These are phyloP conservation scores for Drosophila paramelanica DNA, from an alignment of 2,888 invertebrate species.

Conservation along the genomic window DNA sequence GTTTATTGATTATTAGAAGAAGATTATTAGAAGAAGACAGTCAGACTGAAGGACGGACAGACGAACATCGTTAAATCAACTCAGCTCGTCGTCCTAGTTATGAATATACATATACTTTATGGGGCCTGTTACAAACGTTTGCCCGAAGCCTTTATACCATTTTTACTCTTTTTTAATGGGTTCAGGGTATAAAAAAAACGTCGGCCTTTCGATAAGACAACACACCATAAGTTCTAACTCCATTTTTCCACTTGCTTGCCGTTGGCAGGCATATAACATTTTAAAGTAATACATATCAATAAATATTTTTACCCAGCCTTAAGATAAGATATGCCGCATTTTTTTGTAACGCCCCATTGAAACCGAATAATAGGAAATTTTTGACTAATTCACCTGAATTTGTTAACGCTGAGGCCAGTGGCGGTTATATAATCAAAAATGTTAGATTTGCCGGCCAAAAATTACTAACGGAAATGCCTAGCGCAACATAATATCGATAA, in stretches of 20 bases:
- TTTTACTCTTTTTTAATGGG: too few species aligned
- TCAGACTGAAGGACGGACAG: too few species aligned
- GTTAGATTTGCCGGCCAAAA: slow-evolving; percentile 17
- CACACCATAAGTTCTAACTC: slow-evolving; percentile 12
- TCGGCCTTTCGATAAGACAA: slow-evolving; percentile 19
- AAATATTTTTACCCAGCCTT: slow-evolving; percentile 39
- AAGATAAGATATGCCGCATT: slow-evolving; percentile 67
- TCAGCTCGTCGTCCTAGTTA: too few species aligned
- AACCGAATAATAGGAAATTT: slow-evolving; percentile 23
- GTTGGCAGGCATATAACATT: slow-evolving; percentile 20
- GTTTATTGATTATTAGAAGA: too few species aligned
- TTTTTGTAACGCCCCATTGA: slow-evolving; percentile 37
- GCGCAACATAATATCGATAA: slow-evolving; percentile 57
- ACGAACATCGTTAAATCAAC: too few species aligned
- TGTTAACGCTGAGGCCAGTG: slow-evolving; percentile 31
- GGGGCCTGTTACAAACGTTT: too few species aligned
- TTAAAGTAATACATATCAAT: slow-evolving; percentile 40
- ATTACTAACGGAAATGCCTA: slow-evolving; percentile 57
- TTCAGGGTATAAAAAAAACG: too few species aligned
- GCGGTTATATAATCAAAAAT: slow-evolving; percentile 36
- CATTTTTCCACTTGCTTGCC: slow-evolving; percentile 7
- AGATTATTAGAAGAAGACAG: too few species aligned
- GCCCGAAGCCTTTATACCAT: too few species aligned
- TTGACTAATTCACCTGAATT: slow-evolving; percentile 26
- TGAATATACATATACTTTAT: too few species aligned